Conservation (phyloP, 2,113 vertebrate species). For the Actinemys pallida region DNA sequence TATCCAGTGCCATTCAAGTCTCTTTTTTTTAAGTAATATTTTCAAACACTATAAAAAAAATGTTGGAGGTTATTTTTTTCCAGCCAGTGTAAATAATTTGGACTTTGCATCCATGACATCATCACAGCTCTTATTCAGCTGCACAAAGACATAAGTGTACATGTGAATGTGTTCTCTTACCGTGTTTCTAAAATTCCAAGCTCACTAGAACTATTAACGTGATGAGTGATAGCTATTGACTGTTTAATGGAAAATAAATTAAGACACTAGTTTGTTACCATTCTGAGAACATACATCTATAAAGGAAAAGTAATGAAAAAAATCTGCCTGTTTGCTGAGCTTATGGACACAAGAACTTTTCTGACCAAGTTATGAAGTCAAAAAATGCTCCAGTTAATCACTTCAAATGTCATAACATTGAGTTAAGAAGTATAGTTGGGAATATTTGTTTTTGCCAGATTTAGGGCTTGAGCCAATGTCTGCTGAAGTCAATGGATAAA, state of each 20-base stretch:
- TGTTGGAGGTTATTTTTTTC: rapidly evolving
- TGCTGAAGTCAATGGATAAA: not conserved
- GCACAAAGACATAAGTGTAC: not conserved
- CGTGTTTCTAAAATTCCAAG: slow-evolving; percentile 29
- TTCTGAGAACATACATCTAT: slow-evolving; percentile 15
- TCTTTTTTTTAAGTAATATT: slow-evolving; percentile 13
- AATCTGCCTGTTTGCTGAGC: not conserved
- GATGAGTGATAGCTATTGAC: not conserved
- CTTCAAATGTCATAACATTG: slow-evolving; percentile 19
- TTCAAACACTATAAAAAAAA: not conserved
- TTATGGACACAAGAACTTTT: slow-evolving; percentile 17
- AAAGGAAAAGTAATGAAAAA: slow-evolving; percentile 21
- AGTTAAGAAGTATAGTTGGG: slow-evolving; percentile 16
- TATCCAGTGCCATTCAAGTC: not conserved
- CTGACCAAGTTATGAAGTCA: slow-evolving; percentile 6
- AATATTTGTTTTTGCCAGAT: not conserved
- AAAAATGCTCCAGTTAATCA: not conserved
- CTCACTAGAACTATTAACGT: slow-evolving; percentile 35
- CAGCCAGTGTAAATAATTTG: not conserved
- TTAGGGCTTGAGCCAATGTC: not conserved
- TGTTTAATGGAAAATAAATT: slow-evolving; percentile 33
- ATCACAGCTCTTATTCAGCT: not conserved
- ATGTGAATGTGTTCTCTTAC: not conserved
- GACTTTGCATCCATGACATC: not conserved
- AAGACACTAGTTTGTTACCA: not conserved